Evolutionary conservation across 2,113 vertebrate species (phyloP).

Genomic region (Macrotis lagotis): DNA sequence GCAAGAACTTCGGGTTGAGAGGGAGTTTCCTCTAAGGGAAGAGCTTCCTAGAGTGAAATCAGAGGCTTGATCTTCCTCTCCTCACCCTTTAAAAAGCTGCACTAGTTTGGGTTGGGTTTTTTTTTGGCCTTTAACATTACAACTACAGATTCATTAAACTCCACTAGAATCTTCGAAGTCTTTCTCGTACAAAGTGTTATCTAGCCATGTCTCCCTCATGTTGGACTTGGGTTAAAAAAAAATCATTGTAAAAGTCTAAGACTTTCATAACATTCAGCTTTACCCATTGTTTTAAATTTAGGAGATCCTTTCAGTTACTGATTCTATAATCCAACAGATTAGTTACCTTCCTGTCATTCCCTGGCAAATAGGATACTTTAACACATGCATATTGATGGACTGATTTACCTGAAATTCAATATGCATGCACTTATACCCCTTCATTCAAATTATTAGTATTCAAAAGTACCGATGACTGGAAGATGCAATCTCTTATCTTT

Average conservation of each 20-base stretch:
- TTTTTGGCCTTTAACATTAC: background rate
- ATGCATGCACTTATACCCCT: background rate
- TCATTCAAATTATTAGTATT: background rate
- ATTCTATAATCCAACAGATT: background rate
- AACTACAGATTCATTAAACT: background rate
- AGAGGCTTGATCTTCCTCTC: background rate
- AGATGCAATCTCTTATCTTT: too few relatives aligned
- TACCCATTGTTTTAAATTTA: background rate
- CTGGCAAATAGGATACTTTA: background rate
- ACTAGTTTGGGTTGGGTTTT: background rate
- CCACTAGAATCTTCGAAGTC: background rate
- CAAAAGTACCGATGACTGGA: background rate
- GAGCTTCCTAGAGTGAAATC: background rate
- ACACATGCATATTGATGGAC: background rate
- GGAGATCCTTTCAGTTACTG: background rate
- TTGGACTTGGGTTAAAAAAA: background rate
- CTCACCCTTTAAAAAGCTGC: background rate
- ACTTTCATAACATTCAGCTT: background rate
- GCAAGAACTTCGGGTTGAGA: background rate
- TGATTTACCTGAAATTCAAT: background rate
- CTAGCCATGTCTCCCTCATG: background rate
- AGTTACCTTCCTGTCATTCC: background rate
- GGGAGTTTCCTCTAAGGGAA: background rate
- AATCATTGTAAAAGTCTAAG: background rate
- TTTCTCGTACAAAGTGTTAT: background rate